These are phyloP conservation scores for Eupleurogrammus muticus DNA, from an alignment of 2,797 vertebrate species.

Conservation along the genomic window DNA sequence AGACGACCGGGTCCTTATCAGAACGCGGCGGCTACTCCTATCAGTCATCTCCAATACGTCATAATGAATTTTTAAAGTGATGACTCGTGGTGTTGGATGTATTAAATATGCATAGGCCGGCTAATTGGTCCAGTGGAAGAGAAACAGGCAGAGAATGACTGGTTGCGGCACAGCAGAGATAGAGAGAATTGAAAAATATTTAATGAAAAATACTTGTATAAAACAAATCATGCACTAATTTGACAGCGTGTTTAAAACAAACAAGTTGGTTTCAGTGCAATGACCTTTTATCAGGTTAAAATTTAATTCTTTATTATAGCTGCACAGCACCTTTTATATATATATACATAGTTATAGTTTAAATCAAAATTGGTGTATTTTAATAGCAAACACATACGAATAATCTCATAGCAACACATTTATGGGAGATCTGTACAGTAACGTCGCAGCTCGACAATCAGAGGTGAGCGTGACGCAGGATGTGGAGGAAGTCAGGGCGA, in stretches of 20 bases:
- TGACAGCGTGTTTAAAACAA: constrained; percentile 43
- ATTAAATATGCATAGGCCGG: constrained; percentile 17
- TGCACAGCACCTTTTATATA: constrained; percentile 7
- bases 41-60: constrained; percentile 71
- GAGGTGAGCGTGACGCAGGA: constrained; percentile 37
- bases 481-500: constrained; percentile 44
- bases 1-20: constrained; percentile 78
- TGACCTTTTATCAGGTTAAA: constrained; percentile 15
- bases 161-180: not conserved
- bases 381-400: constrained; percentile 39
- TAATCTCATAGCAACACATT: constrained; percentile 10
- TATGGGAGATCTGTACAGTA: constrained; percentile 19
- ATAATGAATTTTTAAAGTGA: constrained; percentile 66
- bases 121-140: constrained; percentile 22
- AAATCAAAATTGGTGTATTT: constrained; percentile 35
- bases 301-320: constrained; percentile 24
- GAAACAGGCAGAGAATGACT: constrained; percentile 12
- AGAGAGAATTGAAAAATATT: constrained; percentile 46
- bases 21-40: constrained; percentile 67
- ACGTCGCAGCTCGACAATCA: constrained; percentile 15
- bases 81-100: constrained; percentile 45
- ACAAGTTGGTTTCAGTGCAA: constrained; percentile 28
- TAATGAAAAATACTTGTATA: constrained; percentile 69
- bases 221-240: constrained; percentile 37
- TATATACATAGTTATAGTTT: not conserved